These are phyloP conservation scores for Eubucco bourcierii DNA, from an alignment of 2,113 vertebrate species.

Conservation along the genomic window DNA sequence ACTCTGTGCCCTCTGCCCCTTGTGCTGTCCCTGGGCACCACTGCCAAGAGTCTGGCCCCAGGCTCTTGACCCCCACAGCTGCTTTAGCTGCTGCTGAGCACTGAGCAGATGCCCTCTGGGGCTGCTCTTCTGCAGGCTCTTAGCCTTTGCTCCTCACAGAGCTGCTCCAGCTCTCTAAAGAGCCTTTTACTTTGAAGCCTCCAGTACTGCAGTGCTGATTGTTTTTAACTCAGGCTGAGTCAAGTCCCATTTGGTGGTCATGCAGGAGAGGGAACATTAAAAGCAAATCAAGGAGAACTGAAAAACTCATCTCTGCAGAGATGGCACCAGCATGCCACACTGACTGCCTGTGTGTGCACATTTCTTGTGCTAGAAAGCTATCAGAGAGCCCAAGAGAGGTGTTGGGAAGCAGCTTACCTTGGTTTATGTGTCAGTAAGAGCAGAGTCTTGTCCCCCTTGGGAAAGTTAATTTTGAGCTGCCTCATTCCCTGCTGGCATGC, in stretches of 20 bases:
- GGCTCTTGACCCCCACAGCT: no score
- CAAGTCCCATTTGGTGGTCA: background rate
- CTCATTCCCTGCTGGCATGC: background rate
- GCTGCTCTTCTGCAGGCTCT: no score
- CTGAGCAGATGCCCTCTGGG: no score
- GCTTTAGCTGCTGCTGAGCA: no score
- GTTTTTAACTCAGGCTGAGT: no score
- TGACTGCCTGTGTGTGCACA: background rate
- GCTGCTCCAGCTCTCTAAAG: background rate
- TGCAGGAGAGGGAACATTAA: background rate
- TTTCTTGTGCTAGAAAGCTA: background rate
- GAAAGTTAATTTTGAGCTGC: background rate
- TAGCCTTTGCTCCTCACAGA: no score
- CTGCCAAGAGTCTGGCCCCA: no score
- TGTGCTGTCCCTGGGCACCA: no score
- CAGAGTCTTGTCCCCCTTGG: rapidly evolving
- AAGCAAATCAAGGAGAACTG: constrained; percentile 11
- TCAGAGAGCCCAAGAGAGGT: background rate
- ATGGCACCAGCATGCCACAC: background rate
- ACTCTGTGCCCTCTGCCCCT: no score
- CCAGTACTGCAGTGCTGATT: background rate
- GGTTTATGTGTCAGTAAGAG: background rate
- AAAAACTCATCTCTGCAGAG: constrained; percentile 28
- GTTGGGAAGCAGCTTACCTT: background rate
- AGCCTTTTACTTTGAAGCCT: background rate